These are phyloP conservation scores for Rhinichthys osculus DNA, from an alignment of 2,797 vertebrate genomes.

Conservation along the genomic window DNA sequence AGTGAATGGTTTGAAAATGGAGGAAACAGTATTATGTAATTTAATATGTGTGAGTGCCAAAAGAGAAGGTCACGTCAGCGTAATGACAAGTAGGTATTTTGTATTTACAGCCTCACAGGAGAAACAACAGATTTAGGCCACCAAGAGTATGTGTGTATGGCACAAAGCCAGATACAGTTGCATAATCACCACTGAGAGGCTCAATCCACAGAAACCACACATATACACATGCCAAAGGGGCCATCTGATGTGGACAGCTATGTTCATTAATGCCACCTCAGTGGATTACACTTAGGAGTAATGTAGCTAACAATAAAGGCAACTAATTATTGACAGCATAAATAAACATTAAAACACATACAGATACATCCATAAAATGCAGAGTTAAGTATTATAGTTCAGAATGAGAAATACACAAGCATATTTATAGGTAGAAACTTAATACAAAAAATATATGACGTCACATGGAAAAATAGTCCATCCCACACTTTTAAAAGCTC, in stretches of 20 bases:
- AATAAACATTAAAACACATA: neutral
- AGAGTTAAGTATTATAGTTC: neutral
- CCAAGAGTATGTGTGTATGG: slow-evolving; percentile 17
- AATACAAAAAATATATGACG: neutral
- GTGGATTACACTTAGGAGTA: slow-evolving; percentile 18
- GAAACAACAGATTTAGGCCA: slow-evolving; percentile 35
- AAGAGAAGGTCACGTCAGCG: slow-evolving; percentile 13
- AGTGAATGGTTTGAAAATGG: neutral
- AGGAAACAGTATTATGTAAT: slow-evolving; percentile 19
- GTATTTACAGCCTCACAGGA: slow-evolving; percentile 32
- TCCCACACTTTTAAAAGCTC: neutral
- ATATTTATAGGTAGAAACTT: neutral
- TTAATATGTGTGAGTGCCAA: slow-evolving; percentile 9
- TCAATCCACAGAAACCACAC: slow-evolving; percentile 34
- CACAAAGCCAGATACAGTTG: slow-evolving; percentile 37
- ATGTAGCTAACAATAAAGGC: slow-evolving; percentile 13
- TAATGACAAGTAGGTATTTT: slow-evolving; percentile 42
- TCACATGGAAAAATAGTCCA: neutral
- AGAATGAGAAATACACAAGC: neutral
- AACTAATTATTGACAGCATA: neutral
- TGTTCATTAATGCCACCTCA: slow-evolving; percentile 42
- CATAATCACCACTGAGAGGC: slow-evolving; percentile 32
- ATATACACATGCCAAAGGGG: slow-evolving; percentile 32
- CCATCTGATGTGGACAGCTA: slow-evolving; percentile 47
- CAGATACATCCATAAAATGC: neutral